Evolutionary conservation across 2,797 vertebrate species (phyloP).

Genomic region (Gobio occitaniae): DNA sequence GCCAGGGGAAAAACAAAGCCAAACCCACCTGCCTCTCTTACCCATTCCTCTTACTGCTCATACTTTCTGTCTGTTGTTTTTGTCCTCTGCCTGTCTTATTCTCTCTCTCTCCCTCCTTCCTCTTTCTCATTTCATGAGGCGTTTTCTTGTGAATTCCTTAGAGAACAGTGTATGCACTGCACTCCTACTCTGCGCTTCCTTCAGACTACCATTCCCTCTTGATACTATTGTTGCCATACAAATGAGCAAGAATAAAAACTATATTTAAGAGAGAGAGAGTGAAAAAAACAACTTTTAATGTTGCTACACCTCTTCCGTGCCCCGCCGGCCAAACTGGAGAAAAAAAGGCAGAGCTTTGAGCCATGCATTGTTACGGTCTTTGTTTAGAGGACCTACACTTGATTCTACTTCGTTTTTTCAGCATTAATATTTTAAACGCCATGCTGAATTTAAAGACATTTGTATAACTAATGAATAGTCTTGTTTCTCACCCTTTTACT

Average conservation of each 20-base stretch:
- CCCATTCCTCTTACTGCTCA: conserved; percentile 34
- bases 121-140: conserved; percentile 48
- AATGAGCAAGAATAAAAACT: conserved; percentile 22
- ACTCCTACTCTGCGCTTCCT: conserved; percentile 67
- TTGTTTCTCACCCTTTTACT: conserved; percentile 21
- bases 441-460: conserved; percentile 20
- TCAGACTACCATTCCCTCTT: conserved; percentile 47
- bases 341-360: conserved; percentile 29
- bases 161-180: conserved; percentile 52
- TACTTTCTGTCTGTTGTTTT: conserved; percentile 22
- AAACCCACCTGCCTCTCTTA: conserved; percentile 33
- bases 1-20: conserved; percentile 55
- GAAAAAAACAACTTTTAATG: background rate
- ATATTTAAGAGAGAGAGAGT: conserved; percentile 8
- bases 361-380: conserved; percentile 27
- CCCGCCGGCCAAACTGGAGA: conserved; percentile 14
- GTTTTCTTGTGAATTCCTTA: conserved; percentile 78
- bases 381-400: conserved; percentile 24
- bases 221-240: background rate
- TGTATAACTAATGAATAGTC: conserved; percentile 36
- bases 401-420: conserved; percentile 14
- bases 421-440: conserved; percentile 25
- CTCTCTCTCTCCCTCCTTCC: conserved; percentile 60
- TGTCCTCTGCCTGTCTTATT: conserved; percentile 29
- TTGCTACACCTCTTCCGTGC: background rate